A percentile compares a stretch with the other conserved stretches of the same genome.
These are phyloP conservation scores for Sialis fuliginosa DNA, from an alignment of 2,888 invertebrate species.

Conservation along the genomic window DNA sequence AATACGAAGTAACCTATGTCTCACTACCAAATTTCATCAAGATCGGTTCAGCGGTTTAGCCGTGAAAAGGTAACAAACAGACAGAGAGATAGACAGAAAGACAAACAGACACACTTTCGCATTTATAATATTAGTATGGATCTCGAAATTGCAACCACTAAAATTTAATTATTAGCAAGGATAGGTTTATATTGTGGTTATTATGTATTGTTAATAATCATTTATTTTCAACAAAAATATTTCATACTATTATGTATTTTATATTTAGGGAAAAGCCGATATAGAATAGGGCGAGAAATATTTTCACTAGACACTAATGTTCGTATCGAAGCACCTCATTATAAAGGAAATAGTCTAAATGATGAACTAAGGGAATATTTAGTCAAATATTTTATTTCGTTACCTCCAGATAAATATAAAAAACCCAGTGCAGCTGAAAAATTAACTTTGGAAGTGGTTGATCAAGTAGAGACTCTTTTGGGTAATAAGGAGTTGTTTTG, in stretches of 20 bases:
- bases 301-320: constrained; percentile 41
- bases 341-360: constrained; percentile 34
- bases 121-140: too few relatives aligned
- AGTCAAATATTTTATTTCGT: constrained; percentile 40
- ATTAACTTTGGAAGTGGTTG: constrained; percentile 37
- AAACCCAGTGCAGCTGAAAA: constrained; percentile 34
- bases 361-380: constrained; percentile 29
- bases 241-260: too few relatives aligned
- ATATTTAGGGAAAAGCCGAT: constrained; percentile 4
- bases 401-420: constrained; percentile 31
- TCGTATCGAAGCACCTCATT: constrained; percentile 39
- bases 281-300: constrained; percentile 34
- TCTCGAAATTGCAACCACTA: neutral
- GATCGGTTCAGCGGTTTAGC: too few relatives aligned
- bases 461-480: constrained; percentile 27
- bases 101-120: too few relatives aligned
- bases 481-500: constrained; percentile 29
- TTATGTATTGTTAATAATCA: constrained; percentile 2
- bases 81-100: too few relatives aligned
- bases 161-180: neutral
- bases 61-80: too few relatives aligned
- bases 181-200: constrained; percentile 15
- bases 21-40: too few relatives aligned
- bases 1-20: too few relatives aligned
- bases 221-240: neutral